Evolutionary conservation across 2,888 invertebrate genomes (phyloP), one percentile per base, ranked within the genome.

Genomic region (Drosophila cyrtoloma): DNA sequence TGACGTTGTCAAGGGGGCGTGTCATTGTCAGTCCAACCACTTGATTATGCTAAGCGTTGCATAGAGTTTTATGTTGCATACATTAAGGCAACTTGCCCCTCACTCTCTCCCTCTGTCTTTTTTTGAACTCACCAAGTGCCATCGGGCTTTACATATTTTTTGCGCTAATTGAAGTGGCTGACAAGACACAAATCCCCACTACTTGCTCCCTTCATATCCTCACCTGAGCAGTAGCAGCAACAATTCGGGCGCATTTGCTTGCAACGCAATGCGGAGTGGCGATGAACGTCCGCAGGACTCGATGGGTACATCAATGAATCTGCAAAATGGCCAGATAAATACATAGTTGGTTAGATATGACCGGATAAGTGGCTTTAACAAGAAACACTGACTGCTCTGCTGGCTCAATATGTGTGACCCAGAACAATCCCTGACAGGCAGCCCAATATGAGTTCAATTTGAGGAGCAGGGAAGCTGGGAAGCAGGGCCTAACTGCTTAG

Each of bases 251-350:
- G 96, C 94, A 53, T 96, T 96, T 89, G 97, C 95, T 92, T 97
- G 96, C 75, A 96, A 94, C 0, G 96, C 96, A 1, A 97, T 96
- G 89, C 96, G 95, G 3, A 97, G 93, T 1, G 97, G 96, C 0
- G 96, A 95, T 7, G 96, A 95, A 82, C 94, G 95, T 0, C 97
- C 97, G 87, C 97, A 97, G 68, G 97, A 97, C 91, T 97, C 97
- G 92, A 97, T 95, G 16, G 97, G 97, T 3, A 97, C 95, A 91
- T 97, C 97, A 75, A 97, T 95, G 88, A 97, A 96, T 52, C 93
- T 93, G 87, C 82, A 84, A 73, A 56, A 56, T 37, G 12, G 57
- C 28, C 14, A 37, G 42, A 44, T 35, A 65, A 63, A 77, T 42
- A 62, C 62, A 51, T 37, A 65, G 56, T 33, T 47, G 19, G 44